These are phyloP conservation scores for Ctenoplectra terminalis DNA, from an alignment of 1,140 invertebrate genomes.

Conservation along the genomic window DNA sequence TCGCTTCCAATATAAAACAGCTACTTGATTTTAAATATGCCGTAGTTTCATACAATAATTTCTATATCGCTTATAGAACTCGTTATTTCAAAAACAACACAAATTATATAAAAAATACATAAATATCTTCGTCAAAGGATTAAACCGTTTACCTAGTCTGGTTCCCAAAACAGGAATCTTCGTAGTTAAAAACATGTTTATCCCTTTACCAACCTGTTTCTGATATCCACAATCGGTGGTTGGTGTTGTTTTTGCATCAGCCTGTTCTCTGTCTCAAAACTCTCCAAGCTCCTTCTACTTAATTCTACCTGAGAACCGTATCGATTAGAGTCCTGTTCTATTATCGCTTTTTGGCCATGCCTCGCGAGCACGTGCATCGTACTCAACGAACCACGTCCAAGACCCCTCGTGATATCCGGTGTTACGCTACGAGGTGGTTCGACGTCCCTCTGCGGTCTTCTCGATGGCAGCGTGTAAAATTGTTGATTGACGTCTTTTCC, in stretches of 20 bases:
- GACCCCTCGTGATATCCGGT: conserved; percentile 84
- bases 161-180: not conserved
- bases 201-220: conserved; percentile 73
- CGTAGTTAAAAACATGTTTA: not conserved
- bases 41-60: too few species aligned
- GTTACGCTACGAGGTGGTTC: conserved; percentile 84
- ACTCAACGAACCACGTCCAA: conserved; percentile 74
- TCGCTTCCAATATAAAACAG: too few species aligned
- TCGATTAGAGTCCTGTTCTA: conserved; percentile 9
- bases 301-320: conserved; percentile 28
- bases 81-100: too few species aligned
- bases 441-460: conserved; percentile 74
- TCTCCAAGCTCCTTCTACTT: conserved; percentile 33
- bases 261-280: conserved; percentile 52
- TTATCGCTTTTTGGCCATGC: conserved; percentile 68
- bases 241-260: conserved; percentile 65
- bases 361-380: conserved; percentile 75
- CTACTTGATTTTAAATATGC: too few species aligned
- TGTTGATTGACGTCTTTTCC: conserved; percentile 59
- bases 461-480: conserved; percentile 78
- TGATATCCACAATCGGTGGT: conserved; percentile 69
- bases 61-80: too few species aligned
- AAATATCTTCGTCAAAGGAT: too few species aligned
- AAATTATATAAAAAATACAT: too few species aligned
- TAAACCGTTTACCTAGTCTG: not conserved